phyloP scores from a whole-genome alignment of 2,888 invertebrate genomes.

The Phymatocera aterrima region DNA sequence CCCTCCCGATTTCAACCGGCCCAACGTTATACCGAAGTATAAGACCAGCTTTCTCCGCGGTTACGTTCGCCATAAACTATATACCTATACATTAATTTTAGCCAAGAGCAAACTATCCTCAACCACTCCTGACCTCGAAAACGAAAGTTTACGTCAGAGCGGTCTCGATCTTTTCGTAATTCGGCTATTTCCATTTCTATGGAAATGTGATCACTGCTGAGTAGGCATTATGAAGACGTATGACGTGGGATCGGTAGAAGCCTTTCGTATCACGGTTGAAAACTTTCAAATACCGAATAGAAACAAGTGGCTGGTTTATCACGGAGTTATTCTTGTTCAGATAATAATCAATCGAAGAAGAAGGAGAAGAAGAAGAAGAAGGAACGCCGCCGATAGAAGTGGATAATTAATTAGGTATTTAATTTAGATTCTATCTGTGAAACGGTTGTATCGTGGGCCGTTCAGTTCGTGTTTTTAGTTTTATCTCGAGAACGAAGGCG shows the following conservation, averaged over 20 bases:
- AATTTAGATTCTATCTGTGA: conserved; percentile 66
- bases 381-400: conserved; percentile 24
- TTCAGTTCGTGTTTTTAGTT: conserved; percentile 37
- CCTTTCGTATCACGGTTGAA: no score
- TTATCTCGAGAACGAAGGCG: conserved; percentile 7
- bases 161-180: no score
- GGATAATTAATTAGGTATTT: conserved; percentile 68
- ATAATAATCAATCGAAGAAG: neutral
- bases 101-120: no score
- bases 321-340: neutral
- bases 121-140: no score
- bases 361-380: no score
- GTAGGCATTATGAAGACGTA: no score
- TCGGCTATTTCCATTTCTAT: no score
- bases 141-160: no score
- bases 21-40: neutral
- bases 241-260: no score
- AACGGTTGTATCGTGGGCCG: conserved; percentile 47
- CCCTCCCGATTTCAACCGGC: conserved; percentile 6
- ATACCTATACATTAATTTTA: neutral
- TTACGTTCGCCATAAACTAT: no score
- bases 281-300: no score
- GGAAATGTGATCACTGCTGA: no score
- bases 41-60: neutral
- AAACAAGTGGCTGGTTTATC: neutral